These are phyloP conservation scores for Protodeltote pygarga DNA, from an alignment of 2,888 invertebrate genomes.

Conservation along the genomic window DNA sequence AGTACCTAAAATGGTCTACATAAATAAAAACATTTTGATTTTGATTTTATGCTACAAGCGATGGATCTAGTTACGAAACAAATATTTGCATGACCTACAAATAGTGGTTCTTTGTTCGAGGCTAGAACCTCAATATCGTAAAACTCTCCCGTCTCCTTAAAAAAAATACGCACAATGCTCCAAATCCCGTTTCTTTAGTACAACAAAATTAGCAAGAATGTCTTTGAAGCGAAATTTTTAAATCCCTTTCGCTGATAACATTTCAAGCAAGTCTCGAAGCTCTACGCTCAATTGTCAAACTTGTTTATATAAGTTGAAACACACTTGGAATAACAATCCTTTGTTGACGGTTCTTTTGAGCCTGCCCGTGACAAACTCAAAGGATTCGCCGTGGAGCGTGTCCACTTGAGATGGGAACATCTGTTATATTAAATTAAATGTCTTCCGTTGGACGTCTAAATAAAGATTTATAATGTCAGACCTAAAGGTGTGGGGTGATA, in stretches of 20 bases:
- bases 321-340: slow-evolving; percentile 81
- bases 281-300: slow-evolving; percentile 69
- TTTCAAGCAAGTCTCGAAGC: slow-evolving; percentile 36
- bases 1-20: no score
- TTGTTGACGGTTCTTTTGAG: slow-evolving; percentile 78
- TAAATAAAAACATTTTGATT: no score
- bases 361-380: slow-evolving; percentile 75
- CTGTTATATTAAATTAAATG: slow-evolving; percentile 79
- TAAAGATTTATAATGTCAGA: slow-evolving; percentile 62
- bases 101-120: no score
- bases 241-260: slow-evolving; percentile 10
- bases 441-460: slow-evolving; percentile 63
- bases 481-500: slow-evolving; percentile 50
- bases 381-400: slow-evolving; percentile 74
- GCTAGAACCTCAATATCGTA: no score
- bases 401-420: slow-evolving; percentile 74
- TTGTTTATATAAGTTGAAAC: slow-evolving; percentile 75
- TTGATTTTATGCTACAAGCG: no score
- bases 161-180: no score
- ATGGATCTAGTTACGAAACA: no score
- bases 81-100: no score
- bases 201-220: background rate
- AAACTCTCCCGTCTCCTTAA: no score
- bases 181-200: background rate
- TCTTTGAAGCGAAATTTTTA: slow-evolving; percentile 5